Percentiles rank a stretch among this genome's conserved stretches.
phyloP scores from a whole-genome alignment of 2,113 vertebrate genomes.

The Siniperca knerii region DNA sequence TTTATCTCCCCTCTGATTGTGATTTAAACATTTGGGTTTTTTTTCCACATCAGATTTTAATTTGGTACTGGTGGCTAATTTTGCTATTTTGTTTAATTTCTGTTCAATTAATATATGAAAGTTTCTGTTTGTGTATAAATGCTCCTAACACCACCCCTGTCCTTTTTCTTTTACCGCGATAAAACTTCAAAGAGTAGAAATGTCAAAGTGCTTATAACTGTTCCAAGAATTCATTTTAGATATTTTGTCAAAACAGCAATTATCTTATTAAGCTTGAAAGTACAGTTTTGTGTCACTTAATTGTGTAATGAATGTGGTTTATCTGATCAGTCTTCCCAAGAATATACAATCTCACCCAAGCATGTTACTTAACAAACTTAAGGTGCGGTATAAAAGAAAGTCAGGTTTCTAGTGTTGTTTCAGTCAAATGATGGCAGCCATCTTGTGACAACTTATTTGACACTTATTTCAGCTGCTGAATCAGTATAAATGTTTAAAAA shows the following conservation, averaged over 20 bases:
- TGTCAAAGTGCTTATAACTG: neutral
- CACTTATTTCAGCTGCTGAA: constrained; percentile 29
- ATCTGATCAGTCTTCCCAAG: neutral
- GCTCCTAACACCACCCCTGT: neutral
- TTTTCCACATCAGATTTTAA: neutral
- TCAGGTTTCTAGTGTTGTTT: neutral
- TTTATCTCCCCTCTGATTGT: neutral
- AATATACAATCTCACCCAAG: neutral
- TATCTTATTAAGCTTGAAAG: constrained; percentile 15
- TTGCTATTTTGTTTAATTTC: constrained; percentile 2
- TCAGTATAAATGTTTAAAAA: constrained; percentile 27
- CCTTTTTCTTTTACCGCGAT: neutral
- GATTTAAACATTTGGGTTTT: neutral
- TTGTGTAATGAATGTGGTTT: neutral
- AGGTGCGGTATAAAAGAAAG: neutral
- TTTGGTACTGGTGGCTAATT: constrained; percentile 1
- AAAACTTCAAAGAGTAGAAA: constrained; percentile 9
- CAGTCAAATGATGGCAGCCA: neutral
- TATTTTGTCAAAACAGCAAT: constrained; percentile 32
- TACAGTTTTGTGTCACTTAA: neutral
- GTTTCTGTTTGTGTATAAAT: neutral
- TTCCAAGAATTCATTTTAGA: neutral
- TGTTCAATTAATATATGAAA: neutral
- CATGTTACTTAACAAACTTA: constrained; percentile 1
- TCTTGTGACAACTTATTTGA: constrained; percentile 7